Percentiles rank a stretch among this genome's conserved stretches.
These are phyloP conservation scores for Phaethornis superciliosus DNA, from an alignment of 2,113 vertebrate species.

Conservation along the genomic window DNA sequence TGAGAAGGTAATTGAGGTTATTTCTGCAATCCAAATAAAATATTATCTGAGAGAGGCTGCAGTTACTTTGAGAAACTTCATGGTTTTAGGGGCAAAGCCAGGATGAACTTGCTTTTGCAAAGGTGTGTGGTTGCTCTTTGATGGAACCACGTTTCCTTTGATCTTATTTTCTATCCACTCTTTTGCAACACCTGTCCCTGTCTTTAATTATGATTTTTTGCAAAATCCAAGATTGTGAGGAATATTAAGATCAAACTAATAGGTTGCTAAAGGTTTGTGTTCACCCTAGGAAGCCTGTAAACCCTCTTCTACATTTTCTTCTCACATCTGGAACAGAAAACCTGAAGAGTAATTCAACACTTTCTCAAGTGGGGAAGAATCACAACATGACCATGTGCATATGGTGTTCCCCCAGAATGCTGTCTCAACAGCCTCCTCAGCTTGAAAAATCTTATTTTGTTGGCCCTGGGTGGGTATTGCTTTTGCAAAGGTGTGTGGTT, in stretches of 20 bases:
- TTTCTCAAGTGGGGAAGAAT: background rate
- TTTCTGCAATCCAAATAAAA: background rate
- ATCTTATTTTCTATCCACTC: background rate
- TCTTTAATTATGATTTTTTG: background rate
- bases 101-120: background rate
- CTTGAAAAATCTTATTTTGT: background rate
- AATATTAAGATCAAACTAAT: background rate
- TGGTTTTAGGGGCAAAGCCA: background rate
- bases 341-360: background rate
- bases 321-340: background rate
- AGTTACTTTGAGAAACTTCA: background rate
- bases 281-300: background rate
- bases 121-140: no score
- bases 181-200: background rate
- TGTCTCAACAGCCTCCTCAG: background rate
- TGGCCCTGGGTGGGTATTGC: background rate
- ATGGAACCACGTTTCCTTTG: background rate
- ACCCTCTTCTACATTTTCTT: background rate
- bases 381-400: fast-evolving
- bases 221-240: background rate
- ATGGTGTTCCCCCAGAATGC: background rate
- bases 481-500: background rate
- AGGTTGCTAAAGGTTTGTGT: background rate
- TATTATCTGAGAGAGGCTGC: background rate
- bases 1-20: background rate